Conservation (phyloP, 53 echinoderm and acorn worm genomes). For the Antedon mediterranea region DNA sequence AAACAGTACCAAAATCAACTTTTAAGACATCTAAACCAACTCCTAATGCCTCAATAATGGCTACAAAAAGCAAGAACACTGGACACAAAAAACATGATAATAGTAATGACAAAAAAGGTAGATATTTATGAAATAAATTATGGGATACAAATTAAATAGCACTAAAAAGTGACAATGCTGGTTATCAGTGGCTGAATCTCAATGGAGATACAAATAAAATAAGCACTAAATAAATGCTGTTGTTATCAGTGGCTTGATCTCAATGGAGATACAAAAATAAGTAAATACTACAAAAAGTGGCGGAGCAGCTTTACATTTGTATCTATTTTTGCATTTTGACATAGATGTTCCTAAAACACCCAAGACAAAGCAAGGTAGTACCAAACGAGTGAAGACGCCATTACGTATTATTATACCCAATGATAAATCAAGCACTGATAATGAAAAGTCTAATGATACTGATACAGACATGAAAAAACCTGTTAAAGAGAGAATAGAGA, state of each 20-base stretch:
- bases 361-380: conserved; percentile 6
- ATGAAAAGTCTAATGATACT: background rate
- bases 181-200: no score
- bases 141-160: no score
- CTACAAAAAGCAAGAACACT: background rate
- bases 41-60: no score
- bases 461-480: background rate
- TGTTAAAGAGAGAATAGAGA: background rate
- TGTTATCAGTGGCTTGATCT: no score
- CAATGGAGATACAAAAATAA: no score
- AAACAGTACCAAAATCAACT: background rate
- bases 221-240: no score
- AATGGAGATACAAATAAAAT: no score
- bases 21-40: background rate
- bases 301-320: no score
- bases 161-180: no score
- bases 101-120: background rate
- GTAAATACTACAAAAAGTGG: no score
- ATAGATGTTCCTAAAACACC: conserved; percentile 36
- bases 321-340: no score
- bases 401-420: conserved; percentile 43
- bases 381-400: conserved; percentile 81
- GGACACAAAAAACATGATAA: background rate
- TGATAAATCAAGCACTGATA: background rate
- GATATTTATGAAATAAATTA: no score